Conservation (phyloP, 2,113 vertebrate genomes). For the Embiotoca jacksoni region DNA sequence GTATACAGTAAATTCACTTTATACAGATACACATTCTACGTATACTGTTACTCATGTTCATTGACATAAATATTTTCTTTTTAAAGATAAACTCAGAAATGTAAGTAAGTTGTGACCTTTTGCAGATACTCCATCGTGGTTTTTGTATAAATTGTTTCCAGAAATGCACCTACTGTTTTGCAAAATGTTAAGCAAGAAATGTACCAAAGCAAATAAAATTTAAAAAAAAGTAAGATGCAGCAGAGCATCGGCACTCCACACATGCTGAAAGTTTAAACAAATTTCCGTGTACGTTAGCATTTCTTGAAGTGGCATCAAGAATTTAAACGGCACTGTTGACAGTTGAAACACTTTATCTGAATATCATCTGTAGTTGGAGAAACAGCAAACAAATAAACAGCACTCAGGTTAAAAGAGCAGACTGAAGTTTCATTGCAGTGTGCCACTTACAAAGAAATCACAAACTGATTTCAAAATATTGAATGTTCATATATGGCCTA, state of each 20-base stretch:
- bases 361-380: constrained; percentile 1
- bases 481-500: background rate
- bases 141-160: too few relatives aligned
- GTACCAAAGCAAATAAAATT: too few relatives aligned
- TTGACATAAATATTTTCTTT: too few relatives aligned
- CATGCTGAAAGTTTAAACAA: background rate
- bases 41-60: too few relatives aligned
- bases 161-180: too few relatives aligned
- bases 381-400: constrained; percentile 30
- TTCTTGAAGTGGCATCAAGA: constrained; percentile 8
- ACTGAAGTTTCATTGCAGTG: background rate
- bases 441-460: background rate
- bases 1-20: too few relatives aligned
- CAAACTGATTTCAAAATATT: constrained; percentile 13
- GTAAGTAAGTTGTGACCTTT: too few relatives aligned
- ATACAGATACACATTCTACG: too few relatives aligned
- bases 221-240: background rate
- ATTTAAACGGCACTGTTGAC: constrained; percentile 46
- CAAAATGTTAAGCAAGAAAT: too few relatives aligned
- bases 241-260: background rate
- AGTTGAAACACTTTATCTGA: constrained; percentile 51
- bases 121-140: too few relatives aligned
- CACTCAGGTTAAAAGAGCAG: background rate
- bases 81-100: too few relatives aligned
- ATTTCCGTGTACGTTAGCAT: constrained; percentile 27